A percentile compares a stretch with the other conserved stretches of the same genome.
Evolutionary conservation across 2,797 vertebrate species (phyloP).

Genomic region (Amblyopsis hoosieri): DNA sequence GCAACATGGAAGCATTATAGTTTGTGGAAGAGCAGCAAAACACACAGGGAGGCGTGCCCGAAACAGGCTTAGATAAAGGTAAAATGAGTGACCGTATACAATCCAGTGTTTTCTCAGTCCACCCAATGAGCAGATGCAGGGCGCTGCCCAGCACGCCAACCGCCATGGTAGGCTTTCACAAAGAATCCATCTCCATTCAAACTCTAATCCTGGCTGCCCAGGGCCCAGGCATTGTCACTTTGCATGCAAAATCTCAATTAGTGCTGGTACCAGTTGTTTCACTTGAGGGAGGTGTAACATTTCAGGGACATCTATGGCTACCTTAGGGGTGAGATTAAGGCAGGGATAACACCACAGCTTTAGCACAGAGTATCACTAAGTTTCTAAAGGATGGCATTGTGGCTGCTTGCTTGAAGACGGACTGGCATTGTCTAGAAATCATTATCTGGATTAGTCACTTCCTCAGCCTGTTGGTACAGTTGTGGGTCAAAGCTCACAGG

Average conservation of each 20-base stretch:
- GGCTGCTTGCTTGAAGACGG: conserved; percentile 32
- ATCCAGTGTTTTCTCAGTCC: conserved; percentile 74
- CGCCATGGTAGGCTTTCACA: conserved; percentile 81
- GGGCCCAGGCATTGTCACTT: conserved; percentile 80
- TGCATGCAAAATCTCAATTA: conserved; percentile 88
- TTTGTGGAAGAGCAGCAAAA: conserved; percentile 68
- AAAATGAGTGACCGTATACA: conserved; percentile 70
- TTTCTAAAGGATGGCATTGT: conserved; percentile 1
- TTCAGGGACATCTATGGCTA: conserved; percentile 70
- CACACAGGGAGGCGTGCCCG: conserved; percentile 45
- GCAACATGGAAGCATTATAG: conserved; percentile 59
- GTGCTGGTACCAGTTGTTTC: conserved; percentile 86
- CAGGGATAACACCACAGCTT: conserved; percentile 42
- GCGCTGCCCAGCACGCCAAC: conserved; percentile 76
- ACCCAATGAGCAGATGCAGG: conserved; percentile 78
- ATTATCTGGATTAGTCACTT: conserved; percentile 19
- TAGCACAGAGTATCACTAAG: not conserved
- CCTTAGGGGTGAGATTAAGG: conserved; percentile 72
- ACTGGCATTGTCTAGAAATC: conserved; percentile 23
- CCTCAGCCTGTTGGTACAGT: too few species aligned
- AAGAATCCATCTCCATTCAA: conserved; percentile 84
- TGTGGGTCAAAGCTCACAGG: not conserved
- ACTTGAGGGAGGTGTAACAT: conserved; percentile 70
- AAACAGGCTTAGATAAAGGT: conserved; percentile 79
- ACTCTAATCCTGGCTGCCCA: conserved; percentile 80